phyloP scores from a whole-genome alignment of 2,797 vertebrate genomes.

The Ibycter americanus region DNA sequence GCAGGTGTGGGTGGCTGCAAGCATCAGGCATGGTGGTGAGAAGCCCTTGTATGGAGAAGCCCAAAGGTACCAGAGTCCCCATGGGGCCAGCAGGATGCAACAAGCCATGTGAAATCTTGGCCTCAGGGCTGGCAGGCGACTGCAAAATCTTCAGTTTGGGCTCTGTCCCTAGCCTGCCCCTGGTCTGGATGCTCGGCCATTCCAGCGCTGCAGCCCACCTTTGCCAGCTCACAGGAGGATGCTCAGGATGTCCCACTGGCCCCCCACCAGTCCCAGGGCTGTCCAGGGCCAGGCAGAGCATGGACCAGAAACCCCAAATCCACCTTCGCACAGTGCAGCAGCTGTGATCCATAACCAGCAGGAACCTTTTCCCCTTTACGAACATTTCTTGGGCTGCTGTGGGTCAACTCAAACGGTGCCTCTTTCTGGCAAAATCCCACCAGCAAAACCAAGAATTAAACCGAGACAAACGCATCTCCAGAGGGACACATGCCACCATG shows the following conservation, averaged over 20 bases:
- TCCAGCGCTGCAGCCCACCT: not conserved
- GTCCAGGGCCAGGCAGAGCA: not conserved
- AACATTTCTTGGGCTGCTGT: not conserved
- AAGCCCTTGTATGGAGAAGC: not conserved
- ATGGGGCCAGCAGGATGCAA: not conserved
- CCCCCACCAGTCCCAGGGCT: fast-evolving
- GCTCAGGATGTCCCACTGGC: not conserved
- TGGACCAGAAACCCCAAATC: not conserved
- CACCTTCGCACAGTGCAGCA: not conserved
- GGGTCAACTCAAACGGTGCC: not conserved
- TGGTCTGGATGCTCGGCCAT: not conserved
- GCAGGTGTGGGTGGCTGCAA: not conserved
- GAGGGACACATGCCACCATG: fast-evolving
- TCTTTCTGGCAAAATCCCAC: not conserved
- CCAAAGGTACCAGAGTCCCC: not conserved
- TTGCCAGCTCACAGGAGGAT: not conserved
- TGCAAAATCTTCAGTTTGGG: not conserved
- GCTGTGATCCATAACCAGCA: not conserved
- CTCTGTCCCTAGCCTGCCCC: not conserved
- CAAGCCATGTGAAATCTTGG: not conserved
- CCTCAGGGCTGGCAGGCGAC: not conserved
- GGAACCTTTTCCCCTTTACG: not conserved
- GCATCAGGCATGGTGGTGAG: not conserved
- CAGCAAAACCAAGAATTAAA: not conserved
- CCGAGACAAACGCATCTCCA: not conserved